Percentiles rank a stretch among this genome's conserved stretches.
Evolutionary conservation across 2,797 vertebrate genomes (phyloP).

Genomic region (Pachyuromys duprasi): DNA sequence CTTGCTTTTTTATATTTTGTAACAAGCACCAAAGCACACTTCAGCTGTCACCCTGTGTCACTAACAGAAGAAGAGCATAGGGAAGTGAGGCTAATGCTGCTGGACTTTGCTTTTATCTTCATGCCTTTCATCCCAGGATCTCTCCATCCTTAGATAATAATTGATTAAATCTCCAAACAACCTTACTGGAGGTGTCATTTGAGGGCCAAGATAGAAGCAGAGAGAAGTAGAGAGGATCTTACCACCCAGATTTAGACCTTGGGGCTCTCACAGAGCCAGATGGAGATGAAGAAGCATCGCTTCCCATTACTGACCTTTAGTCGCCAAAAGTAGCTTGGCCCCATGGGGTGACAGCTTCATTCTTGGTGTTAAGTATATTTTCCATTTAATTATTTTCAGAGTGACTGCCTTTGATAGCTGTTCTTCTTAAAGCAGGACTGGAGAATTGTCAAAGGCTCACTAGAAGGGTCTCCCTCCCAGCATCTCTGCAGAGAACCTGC

Average conservation of each 20-base stretch:
- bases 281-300: neutral
- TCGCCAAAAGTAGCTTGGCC: conserved; percentile 32
- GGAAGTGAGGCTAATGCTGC: conserved; percentile 34
- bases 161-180: conserved; percentile 66
- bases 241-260: conserved; percentile 7
- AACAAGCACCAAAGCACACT: conserved; percentile 58
- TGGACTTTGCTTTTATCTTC: conserved; percentile 63
- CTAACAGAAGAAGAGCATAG: conserved; percentile 49
- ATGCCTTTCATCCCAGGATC: conserved; percentile 69
- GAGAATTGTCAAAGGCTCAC: conserved; percentile 40
- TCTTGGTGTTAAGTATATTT: conserved; percentile 46
- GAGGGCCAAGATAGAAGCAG: conserved; percentile 36
- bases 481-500: neutral
- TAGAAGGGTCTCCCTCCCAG: neutral
- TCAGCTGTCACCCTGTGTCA: conserved; percentile 9
- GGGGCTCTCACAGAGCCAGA: neutral
- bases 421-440: conserved; percentile 29
- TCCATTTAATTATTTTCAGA: conserved; percentile 63
- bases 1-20: conserved; percentile 57
- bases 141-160: conserved; percentile 68
- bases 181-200: conserved; percentile 22
- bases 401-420: conserved; percentile 13
- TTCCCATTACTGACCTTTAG: conserved; percentile 32
- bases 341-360: neutral
- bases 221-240: neutral